Evolutionary conservation across 2,113 vertebrate species (phyloP), one percentile per base, ranked within the genome.

Genomic region (Caloenas nicobarica): DNA sequence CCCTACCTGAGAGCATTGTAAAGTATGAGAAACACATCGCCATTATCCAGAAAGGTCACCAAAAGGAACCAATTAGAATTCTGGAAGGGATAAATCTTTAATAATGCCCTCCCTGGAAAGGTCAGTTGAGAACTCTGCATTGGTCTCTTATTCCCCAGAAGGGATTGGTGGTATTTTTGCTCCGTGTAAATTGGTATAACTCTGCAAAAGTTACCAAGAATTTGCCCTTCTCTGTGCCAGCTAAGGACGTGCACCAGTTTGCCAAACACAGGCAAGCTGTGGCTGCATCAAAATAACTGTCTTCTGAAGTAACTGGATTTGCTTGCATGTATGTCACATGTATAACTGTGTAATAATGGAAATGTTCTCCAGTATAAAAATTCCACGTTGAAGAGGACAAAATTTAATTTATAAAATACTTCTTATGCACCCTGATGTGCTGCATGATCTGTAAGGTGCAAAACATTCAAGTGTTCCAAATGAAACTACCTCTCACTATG

Each of bases 31-130:
- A 86, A 88, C 92, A 83, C 76, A 91, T 83, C 25, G 57, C 72
- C 53, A 22, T 92, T 93, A 95, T 42, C 88, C 65, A 93, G 73
- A 96, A 95, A 94, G 86, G 95, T 96, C 95, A 96, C 65, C 40
- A 87, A 69, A 89, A 94, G 88, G 86, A 88, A 76, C 65, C 57
- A 87, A 73, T 94, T 92, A 96, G 77, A 91, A 91, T 81, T 93
- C 80, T 91, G 83, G 80, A 91, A 72, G 44, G 69, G 88, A 84
- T 93, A 92, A 91, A 96, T 94, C 93, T 95, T 96, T 87, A 79
- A 89, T 89, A 87, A 91, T 91, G 46, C 58, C 61, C 88, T 90
- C 57, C 60, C 46, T 72, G 61, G 65, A 96, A 96, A 94, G 93
- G 93, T 96, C 93, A 93, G 76, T 23, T 2, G 7, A 70, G 46